Base-by-base conservation (phyloP, 2,797 vertebrate genomes). In the Megalops cyprinoides region DNA sequence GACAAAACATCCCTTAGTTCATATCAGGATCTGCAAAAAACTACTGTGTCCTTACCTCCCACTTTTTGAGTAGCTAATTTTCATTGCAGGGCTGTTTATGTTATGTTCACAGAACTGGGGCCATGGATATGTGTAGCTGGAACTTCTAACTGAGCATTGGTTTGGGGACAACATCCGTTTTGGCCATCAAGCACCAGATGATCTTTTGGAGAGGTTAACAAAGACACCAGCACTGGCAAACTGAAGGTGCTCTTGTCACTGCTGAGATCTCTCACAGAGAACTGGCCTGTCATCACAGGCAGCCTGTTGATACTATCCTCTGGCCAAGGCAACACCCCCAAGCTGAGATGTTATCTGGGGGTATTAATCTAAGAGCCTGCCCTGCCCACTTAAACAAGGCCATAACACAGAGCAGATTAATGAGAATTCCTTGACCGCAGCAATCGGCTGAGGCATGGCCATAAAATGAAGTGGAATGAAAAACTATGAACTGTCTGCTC, bases 241-340 rank as follows among this genome's bases (percentile, higher is more conserved):
- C 58, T 62, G 81, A 85, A 48, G 79, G 77, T 44, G 42, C 42
- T 79, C 18, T 49, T 4, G 20, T 76, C 75, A 15, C 23, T n/a
- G 20, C 73, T 34, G 53, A 81, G 53, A 34, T 79, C 81, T 74
- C 82, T 74, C 76, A 55, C 69, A 46, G 82, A 62, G 82, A 46
- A 34, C 82, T 86, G 84, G 84, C 84, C 73, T 82, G 39, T 76
- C 83, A 84, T 82, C 82, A 82, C 80, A 86, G 81, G 80, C 85
- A 86, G 82, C 81, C 77, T 81, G 84, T 14, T 80, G 48, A 39
- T 44, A 58, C 77, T 42, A 18, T 84, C 74, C 28, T 31, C 42
- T 20, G 39, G 31, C 71, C 3, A 3, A 75, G 67, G 76, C 82
- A 25, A 55, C 78, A 51, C 82, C 82, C 82, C 73, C 82, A 82